Conservation (phyloP, 2,888 invertebrate genomes). For the Mythimna ferrago region DNA sequence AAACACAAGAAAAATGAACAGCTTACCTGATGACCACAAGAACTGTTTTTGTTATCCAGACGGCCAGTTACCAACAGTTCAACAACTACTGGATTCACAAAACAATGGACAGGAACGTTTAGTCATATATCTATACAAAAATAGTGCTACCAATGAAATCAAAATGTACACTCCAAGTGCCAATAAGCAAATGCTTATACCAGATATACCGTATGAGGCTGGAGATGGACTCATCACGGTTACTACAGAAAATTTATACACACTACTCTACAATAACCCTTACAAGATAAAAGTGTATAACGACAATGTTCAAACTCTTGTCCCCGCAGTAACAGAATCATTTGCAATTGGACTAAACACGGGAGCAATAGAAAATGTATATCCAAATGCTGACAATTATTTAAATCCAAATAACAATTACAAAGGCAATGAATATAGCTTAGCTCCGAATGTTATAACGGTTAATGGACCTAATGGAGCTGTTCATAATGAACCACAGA, state of each 20-base stretch:
- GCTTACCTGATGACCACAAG: constrained; percentile 8
- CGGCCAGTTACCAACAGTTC: constrained; percentile 46
- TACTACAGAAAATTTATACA: constrained; percentile 46
- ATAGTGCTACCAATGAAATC: constrained; percentile 60
- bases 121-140: constrained; percentile 77
- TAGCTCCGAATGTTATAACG: neutral
- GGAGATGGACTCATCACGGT: constrained; percentile 64
- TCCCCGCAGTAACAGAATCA: constrained; percentile 12
- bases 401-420: constrained; percentile 8
- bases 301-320: constrained; percentile 18
- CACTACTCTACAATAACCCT: constrained; percentile 50
- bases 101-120: constrained; percentile 70
- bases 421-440: constrained; percentile 26
- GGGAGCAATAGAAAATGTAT: constrained; percentile 48
- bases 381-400: constrained; percentile 17
- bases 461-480: constrained; percentile 10
- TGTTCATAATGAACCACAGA: constrained; percentile 1
- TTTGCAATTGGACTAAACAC: constrained; percentile 48
- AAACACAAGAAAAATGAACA: constrained; percentile 15
- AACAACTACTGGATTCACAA: constrained; percentile 60
- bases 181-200: constrained; percentile 75
- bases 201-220: constrained; percentile 71
- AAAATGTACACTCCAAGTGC: constrained; percentile 73
- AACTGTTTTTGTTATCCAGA: constrained; percentile 70
- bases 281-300: constrained; percentile 46